phyloP scores from a whole-genome alignment of 2,113 vertebrate genomes.

The Corapipo altera region DNA sequence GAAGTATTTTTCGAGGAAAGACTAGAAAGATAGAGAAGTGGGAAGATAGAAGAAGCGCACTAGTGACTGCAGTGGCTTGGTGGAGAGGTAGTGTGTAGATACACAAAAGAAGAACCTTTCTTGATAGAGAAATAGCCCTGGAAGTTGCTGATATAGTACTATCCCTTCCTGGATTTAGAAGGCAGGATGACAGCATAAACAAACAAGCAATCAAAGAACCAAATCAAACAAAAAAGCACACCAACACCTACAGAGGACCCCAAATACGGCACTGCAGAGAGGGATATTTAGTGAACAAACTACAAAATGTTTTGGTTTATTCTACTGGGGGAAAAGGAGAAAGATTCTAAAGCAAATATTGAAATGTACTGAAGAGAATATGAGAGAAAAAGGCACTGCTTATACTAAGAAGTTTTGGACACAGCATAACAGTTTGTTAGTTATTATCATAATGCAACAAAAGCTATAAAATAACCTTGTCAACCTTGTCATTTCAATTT shows the following conservation, averaged over 20 bases:
- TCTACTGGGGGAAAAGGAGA: neutral
- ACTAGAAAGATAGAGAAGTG: neutral
- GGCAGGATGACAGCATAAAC: neutral
- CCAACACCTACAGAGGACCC: neutral
- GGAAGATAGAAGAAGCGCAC: neutral
- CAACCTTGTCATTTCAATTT: conserved; percentile 55
- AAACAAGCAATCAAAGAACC: neutral
- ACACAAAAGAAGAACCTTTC: neutral
- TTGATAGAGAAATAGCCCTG: neutral
- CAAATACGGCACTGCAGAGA: neutral
- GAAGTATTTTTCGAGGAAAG: neutral
- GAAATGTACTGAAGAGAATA: neutral
- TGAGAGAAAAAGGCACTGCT: neutral
- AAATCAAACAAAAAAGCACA: neutral
- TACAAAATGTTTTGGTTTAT: neutral
- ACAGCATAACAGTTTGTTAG: neutral
- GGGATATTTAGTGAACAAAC: neutral
- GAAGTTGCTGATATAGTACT: neutral
- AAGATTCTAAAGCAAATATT: neutral
- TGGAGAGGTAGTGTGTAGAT: accelerated
- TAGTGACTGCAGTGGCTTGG: neutral
- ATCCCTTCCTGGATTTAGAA: neutral
- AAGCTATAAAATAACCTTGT: conserved; percentile 42
- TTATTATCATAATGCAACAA: conserved; percentile 27
- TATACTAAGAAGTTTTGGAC: neutral